Base-by-base conservation (phyloP, 2,113 vertebrate genomes). In the Anoplopoma fimbria region DNA sequence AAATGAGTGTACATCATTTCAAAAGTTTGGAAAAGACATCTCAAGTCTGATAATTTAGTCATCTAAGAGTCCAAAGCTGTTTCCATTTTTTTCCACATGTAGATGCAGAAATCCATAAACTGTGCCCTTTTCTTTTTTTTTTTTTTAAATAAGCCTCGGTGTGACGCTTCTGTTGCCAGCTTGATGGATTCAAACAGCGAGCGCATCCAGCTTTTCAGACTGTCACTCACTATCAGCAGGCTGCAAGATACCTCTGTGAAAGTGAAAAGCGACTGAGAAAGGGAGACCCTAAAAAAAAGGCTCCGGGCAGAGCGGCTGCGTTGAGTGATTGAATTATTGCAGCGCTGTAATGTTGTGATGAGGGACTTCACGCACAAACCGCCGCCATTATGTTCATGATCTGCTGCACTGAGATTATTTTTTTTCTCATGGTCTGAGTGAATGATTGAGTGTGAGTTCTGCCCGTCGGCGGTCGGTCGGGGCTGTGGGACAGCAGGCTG, bases 291-390 rank as follows among this genome's bases (percentile, higher is more conserved):
- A 75, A 69, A 73, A 75, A 69, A 73, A 60, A 55, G 67, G 51
- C 75, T 82, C 19, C 13, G 64, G 74, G 83, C 61, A 7, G 34
- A 84, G 81, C 9, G 86, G 53, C 42, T 69, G n/a, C 77, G 61
- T 10, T 19, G 81, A 82, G 75, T 75, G 85, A 90, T 89, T 88
- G 79, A 74, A 92, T 90, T 88, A 86, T 88, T 84, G 69, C 73
- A 55, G 55, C 27, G 7, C 60, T 62, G 67, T 76, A 74, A 86
- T 69, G 78, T 53, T 23, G 38, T 0, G 64, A 88, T 64, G 63
- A 75, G 45, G 87, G 71, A 76, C 49, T 75, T 70, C 57, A 33
- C 69, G 80, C 57, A 78, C 78, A 83, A 72, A 84, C 68, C 13
- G 74, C 76, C 64, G 61, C 51, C 34, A 15, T 40, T 60, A 68